These are phyloP conservation scores for Vireo griseus DNA, from an alignment of 2,797 vertebrate genomes.

Conservation along the genomic window DNA sequence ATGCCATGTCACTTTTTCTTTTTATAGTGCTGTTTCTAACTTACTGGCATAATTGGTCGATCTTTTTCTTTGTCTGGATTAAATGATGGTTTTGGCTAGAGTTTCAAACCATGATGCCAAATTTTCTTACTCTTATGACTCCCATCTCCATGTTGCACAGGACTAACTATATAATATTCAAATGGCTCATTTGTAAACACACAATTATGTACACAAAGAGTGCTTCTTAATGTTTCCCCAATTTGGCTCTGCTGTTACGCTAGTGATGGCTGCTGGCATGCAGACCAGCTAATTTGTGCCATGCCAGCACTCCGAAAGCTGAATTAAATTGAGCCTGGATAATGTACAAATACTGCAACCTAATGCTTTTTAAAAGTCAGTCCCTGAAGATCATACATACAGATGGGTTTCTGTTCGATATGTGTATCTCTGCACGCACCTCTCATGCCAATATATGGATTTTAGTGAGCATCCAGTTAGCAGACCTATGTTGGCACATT, in stretches of 20 bases:
- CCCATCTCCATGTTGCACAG: neutral
- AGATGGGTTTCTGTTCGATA: neutral
- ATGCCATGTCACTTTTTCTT: slow-evolving; percentile 42
- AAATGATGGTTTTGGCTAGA: slow-evolving; percentile 53
- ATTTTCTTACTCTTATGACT: slow-evolving; percentile 54
- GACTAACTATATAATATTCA: slow-evolving; percentile 42
- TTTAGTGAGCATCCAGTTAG: neutral
- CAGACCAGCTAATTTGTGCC: neutral
- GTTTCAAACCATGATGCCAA: slow-evolving; percentile 16
- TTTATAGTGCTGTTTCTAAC: slow-evolving; percentile 55
- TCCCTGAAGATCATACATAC: neutral
- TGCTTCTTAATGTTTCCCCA: slow-evolving; percentile 30
- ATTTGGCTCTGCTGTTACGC: slow-evolving; percentile 20
- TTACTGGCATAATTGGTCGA: slow-evolving; percentile 55
- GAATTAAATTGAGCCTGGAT: slow-evolving; percentile 19
- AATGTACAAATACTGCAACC: slow-evolving; percentile 17
- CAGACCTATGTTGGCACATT: neutral
- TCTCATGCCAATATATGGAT: neutral
- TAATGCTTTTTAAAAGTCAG: slow-evolving; percentile 6
- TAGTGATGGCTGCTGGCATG: slow-evolving; percentile 31
- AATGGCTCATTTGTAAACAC: slow-evolving; percentile 60
- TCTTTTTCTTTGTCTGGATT: slow-evolving; percentile 57
- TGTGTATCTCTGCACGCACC: accelerated
- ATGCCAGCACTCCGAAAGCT: slow-evolving; percentile 13
- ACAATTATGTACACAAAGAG: slow-evolving; percentile 33